Evolutionary conservation across 2,113 vertebrate species (phyloP).

Genomic region (Tyto alba): DNA sequence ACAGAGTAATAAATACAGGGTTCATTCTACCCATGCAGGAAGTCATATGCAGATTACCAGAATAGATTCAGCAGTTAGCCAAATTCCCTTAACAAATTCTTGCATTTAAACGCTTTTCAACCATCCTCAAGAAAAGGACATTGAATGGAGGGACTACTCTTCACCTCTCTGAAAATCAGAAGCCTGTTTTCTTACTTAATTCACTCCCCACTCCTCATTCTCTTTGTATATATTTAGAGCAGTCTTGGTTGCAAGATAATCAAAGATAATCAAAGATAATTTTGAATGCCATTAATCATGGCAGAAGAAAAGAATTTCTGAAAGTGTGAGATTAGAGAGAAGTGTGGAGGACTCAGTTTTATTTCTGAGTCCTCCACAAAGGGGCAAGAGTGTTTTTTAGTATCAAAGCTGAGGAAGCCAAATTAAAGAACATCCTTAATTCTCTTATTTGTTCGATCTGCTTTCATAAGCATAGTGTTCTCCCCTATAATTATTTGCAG

Average conservation of each 20-base stretch:
- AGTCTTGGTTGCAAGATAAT: not conserved
- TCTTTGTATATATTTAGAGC: not conserved
- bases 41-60: not conserved
- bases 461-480: accelerated
- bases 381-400: not conserved
- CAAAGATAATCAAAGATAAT: not conserved
- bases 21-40: not conserved
- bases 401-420: not conserved
- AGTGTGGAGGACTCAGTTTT: too few species aligned
- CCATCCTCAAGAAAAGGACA: not conserved
- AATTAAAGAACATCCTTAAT: not conserved
- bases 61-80: not conserved
- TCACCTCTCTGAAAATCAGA: not conserved
- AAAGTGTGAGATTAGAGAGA: not conserved
- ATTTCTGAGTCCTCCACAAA: not conserved
- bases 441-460: not conserved
- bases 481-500: not conserved
- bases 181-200: not conserved
- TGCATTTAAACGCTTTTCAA: not conserved
- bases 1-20: not conserved
- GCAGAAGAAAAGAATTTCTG: not conserved
- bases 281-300: not conserved
- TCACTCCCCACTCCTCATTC: not conserved
- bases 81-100: not conserved
- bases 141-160: not conserved